These are phyloP conservation scores for Drosophila persimilis DNA, from an alignment of 1,140 invertebrate genomes.

Conservation along the genomic window DNA sequence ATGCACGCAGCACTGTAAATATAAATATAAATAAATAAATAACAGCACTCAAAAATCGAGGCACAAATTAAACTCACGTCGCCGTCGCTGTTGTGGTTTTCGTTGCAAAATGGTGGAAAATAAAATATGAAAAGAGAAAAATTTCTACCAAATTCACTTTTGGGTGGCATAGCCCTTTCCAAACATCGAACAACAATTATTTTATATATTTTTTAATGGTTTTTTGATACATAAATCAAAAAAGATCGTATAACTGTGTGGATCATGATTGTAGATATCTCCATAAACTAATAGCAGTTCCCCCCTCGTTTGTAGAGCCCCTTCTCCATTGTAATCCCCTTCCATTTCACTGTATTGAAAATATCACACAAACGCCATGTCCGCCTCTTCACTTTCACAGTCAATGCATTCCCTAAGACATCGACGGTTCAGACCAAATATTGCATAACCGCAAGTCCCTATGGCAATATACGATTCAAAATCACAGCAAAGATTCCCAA, in stretches of 20 bases:
- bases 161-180: constrained; percentile 58
- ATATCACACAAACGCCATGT: constrained; percentile 30
- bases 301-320: not conserved
- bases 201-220: constrained; percentile 31
- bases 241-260: constrained; percentile 19
- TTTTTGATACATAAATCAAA: constrained; percentile 33
- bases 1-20: constrained; percentile 71
- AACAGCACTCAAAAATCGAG: constrained; percentile 59
- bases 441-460: constrained; percentile 33
- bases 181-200: constrained; percentile 37
- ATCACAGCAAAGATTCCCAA: constrained; percentile 25
- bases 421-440: constrained; percentile 7
- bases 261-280: not conserved
- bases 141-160: constrained; percentile 50
- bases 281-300: not conserved
- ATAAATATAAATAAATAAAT: constrained; percentile 76
- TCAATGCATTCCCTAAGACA: constrained; percentile 3
- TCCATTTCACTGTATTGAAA: not conserved
- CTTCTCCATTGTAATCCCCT: not conserved
- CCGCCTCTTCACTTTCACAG: constrained; percentile 7
- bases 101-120: constrained; percentile 39
- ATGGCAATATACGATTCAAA: constrained; percentile 27
- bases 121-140: constrained; percentile 17
- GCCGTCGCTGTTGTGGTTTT: not conserved
- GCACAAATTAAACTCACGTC: constrained; percentile 58